Conservation (phyloP, 2,888 invertebrate species). For the Acrocyrtus sp. region DNA sequence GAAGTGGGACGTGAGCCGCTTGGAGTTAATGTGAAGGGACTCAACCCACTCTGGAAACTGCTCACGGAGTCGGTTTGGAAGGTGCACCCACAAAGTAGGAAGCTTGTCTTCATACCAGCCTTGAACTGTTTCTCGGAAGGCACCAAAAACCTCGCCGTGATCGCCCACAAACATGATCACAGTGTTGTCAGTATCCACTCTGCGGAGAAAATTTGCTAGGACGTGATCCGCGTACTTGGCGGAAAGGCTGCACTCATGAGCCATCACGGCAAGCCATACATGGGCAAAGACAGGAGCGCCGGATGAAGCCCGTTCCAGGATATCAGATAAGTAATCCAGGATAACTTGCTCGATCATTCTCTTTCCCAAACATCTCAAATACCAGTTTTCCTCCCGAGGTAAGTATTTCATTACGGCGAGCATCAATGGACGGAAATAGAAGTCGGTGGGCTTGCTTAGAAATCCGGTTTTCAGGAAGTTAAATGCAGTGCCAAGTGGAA, state of each 20-base stretch:
- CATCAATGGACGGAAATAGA: conserved; percentile 40
- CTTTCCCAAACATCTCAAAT: conserved; percentile 28
- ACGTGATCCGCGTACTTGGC: conserved; percentile 27
- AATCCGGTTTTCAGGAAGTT: conserved; percentile 42
- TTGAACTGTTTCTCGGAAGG: conserved; percentile 30
- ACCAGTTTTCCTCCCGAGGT: conserved; percentile 1
- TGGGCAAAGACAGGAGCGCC: conserved; percentile 28
- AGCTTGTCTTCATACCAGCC: conserved; percentile 49
- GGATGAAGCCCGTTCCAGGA: not conserved
- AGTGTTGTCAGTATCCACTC: conserved; percentile 15
- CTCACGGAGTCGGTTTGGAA: conserved; percentile 11
- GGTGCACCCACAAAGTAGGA: conserved; percentile 29
- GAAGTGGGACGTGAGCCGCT: conserved; percentile 33
- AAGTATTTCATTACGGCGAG: conserved; percentile 10
- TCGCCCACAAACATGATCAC: conserved; percentile 34
- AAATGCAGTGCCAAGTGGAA: conserved; percentile 16
- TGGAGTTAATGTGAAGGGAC: conserved; percentile 16
- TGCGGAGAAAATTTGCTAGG: conserved; percentile 9
- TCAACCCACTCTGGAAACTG: conserved; percentile 16
- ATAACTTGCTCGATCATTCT: conserved; percentile 21
- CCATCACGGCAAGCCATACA: conserved; percentile 24
- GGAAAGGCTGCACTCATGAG: conserved; percentile 17
- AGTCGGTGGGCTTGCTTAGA: conserved; percentile 32
- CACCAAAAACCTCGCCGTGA: conserved; percentile 30
- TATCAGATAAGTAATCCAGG: conserved; percentile 28